Percentiles rank a stretch among this genome's conserved stretches.
These are phyloP conservation scores for Centropus bengalensis DNA, from an alignment of 2,113 vertebrate genomes.

Conservation along the genomic window DNA sequence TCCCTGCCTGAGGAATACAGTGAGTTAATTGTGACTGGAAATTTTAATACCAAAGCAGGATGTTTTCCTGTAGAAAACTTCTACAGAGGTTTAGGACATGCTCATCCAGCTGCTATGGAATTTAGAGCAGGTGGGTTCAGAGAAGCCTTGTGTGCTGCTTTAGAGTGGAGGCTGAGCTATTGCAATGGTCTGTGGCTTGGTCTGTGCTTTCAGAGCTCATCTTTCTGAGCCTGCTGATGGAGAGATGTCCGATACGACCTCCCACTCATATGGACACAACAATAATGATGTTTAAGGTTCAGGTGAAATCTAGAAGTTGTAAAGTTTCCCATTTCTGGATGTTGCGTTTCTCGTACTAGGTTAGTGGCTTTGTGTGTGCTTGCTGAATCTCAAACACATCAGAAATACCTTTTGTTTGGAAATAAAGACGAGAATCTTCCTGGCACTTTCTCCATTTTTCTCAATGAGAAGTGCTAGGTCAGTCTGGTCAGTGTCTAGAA, in stretches of 20 bases:
- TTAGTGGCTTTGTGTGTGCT: neutral
- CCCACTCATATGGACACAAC: neutral
- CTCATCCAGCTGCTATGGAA: neutral
- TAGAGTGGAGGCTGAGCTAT: neutral
- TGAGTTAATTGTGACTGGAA: neutral
- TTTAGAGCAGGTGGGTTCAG: neutral
- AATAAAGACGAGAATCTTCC: neutral
- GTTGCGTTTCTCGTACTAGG: neutral
- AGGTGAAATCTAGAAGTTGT: neutral
- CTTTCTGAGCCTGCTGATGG: neutral
- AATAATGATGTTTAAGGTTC: neutral
- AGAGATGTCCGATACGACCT: neutral
- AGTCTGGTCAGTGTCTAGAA: neutral
- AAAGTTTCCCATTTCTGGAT: neutral
- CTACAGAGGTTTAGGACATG: neutral
- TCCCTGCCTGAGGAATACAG: neutral
- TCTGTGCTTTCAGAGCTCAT: neutral
- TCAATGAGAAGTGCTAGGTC: accelerated
- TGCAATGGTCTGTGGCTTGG: neutral
- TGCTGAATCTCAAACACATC: neutral
- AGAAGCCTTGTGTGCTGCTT: neutral
- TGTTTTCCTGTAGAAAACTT: neutral
- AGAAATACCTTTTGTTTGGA: neutral
- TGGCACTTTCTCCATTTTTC: neutral
- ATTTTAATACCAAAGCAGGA: neutral